A percentile compares a stretch with the other conserved stretches of the same genome.
Evolutionary conservation across 2,797 vertebrate genomes (phyloP).

Genomic region (Spinus olivaceus): DNA sequence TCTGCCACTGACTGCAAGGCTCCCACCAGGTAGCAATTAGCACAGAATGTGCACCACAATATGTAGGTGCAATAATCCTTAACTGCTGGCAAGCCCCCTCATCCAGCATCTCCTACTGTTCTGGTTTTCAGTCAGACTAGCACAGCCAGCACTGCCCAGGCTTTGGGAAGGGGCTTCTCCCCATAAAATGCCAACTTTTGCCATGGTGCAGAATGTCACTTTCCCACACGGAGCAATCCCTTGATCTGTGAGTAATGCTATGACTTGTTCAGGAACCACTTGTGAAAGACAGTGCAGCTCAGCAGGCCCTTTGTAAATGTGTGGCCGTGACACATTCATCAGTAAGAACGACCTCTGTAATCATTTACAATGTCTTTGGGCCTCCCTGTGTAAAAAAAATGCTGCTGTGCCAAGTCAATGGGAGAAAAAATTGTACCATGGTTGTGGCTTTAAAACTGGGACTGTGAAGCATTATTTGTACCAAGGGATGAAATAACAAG

Average conservation of each 20-base stretch:
- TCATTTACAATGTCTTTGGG: conserved; percentile 30
- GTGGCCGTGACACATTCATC: background rate
- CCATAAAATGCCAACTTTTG: background rate
- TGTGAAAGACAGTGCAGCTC: background rate
- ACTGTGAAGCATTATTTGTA: conserved; percentile 45
- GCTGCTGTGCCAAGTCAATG: background rate
- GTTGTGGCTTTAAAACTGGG: conserved; percentile 9
- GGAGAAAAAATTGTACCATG: conserved; percentile 13
- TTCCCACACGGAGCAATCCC: conserved; percentile 7
- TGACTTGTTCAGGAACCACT: conserved; percentile 6
- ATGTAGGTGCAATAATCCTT: background rate
- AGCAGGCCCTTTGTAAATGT: conserved; percentile 19
- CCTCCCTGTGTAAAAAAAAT: background rate
- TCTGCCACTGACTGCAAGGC: rapidly evolving
- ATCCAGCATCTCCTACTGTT: background rate
- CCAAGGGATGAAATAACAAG: conserved; percentile 52
- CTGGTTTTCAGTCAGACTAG: background rate
- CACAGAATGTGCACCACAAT: background rate
- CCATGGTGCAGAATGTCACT: background rate
- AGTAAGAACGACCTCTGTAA: conserved; percentile 29
- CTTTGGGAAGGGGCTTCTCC: background rate
- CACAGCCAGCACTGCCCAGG: background rate
- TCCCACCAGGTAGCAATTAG: background rate
- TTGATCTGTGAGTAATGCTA: background rate
- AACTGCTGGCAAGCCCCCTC: background rate